phyloP scores from a whole-genome alignment of 2,888 invertebrate genomes.

The Anthrax anthrax region DNA sequence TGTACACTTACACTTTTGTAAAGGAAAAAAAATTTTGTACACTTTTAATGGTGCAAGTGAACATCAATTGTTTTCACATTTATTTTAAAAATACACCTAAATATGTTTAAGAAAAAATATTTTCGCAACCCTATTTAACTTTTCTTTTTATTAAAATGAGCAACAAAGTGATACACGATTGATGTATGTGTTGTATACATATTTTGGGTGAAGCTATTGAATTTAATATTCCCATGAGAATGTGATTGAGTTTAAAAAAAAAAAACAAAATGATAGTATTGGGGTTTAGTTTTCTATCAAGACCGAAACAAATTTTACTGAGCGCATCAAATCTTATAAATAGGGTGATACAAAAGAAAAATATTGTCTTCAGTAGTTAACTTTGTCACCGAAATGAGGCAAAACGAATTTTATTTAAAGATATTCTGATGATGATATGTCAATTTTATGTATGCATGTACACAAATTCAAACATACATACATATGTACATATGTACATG shows the following conservation, averaged over 20 bases:
- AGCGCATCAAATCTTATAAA: constrained; percentile 27
- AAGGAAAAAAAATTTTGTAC: background rate
- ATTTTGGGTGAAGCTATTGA: too few relatives aligned
- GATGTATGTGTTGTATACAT: too few relatives aligned
- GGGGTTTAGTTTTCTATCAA: constrained; percentile 3
- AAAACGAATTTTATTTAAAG: constrained; percentile 10
- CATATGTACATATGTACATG: too few relatives aligned
- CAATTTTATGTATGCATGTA: constrained; percentile 3
- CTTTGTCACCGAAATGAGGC: constrained; percentile 8
- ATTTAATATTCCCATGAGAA: constrained; percentile 12
- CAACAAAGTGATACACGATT: too few relatives aligned
- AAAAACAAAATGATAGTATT: background rate
- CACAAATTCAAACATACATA: too few relatives aligned
- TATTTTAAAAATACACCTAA: constrained; percentile 14
- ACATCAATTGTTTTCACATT: constrained; percentile 17
- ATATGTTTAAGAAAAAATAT: background rate
- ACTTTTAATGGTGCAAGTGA: constrained; percentile 1
- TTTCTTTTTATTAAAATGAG: constrained; percentile 5
- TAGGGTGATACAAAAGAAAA: constrained; percentile 11
- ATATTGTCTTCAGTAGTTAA: constrained; percentile 8
- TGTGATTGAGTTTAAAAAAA: background rate
- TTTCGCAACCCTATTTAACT: constrained; percentile 13
- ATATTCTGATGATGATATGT: constrained; percentile 10
- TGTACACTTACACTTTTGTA: background rate
- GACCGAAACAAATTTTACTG: constrained; percentile 27